Percentiles rank a stretch among this genome's conserved stretches.
These are phyloP conservation scores for Sarcophaga peregrina DNA, from an alignment of 1,140 invertebrate species.

Conservation along the genomic window DNA sequence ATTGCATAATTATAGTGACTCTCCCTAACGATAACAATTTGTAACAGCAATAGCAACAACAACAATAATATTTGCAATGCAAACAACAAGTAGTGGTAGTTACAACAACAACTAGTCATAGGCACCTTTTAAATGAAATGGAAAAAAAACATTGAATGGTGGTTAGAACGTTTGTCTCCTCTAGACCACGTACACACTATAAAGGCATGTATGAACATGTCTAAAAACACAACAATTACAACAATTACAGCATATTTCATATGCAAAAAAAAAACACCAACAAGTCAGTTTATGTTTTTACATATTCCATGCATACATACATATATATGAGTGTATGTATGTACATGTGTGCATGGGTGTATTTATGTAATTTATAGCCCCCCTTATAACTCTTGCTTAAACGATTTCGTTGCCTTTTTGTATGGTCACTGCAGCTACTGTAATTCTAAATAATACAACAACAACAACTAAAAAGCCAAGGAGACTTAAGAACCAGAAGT, in stretches of 20 bases:
- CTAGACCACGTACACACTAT: not conserved
- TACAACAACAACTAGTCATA: not conserved
- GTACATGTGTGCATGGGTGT: not conserved
- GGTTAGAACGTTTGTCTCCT: not conserved
- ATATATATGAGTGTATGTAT: too few relatives aligned
- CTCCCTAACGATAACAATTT: not conserved
- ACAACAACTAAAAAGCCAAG: not conserved
- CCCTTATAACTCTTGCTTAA: slow-evolving; percentile 12
- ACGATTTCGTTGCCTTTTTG: not conserved
- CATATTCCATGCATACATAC: too few relatives aligned
- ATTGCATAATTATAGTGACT: slow-evolving; percentile 22
- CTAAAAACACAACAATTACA: not conserved
- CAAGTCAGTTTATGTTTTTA: too few relatives aligned
- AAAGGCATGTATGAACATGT: not conserved
- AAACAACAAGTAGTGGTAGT: not conserved
- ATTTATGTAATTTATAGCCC: slow-evolving; percentile 16
- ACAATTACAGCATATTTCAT: not conserved
- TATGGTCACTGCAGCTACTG: too few relatives aligned
- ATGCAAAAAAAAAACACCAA: too few relatives aligned
- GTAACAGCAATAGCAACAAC: slow-evolving; percentile 6
- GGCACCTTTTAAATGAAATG: not conserved
- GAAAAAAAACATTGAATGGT: slow-evolving; percentile 8
- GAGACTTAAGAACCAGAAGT: not conserved
- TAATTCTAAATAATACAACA: not conserved
- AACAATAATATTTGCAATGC: not conserved